Evolutionary conservation across 2,888 invertebrate species (phyloP).

Genomic region (Emesis russula): DNA sequence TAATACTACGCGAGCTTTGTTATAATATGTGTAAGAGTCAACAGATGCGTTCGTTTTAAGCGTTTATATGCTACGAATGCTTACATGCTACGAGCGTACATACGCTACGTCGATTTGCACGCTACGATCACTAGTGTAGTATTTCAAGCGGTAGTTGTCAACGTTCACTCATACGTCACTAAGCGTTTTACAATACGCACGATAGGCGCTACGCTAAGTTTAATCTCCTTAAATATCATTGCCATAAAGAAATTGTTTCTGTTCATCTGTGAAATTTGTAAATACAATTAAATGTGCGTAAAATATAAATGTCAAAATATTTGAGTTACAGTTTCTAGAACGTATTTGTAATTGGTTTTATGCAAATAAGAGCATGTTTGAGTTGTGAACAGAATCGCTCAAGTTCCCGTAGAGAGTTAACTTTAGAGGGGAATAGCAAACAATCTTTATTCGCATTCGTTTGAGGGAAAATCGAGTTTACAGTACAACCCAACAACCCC

Average conservation of each 20-base stretch:
- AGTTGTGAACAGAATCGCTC: constrained; percentile 39
- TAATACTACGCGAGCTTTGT: no score
- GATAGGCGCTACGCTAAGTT: not conserved
- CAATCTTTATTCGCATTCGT: constrained; percentile 27
- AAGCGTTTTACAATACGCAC: not conserved
- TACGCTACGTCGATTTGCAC: not conserved
- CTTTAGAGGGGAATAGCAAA: constrained; percentile 38
- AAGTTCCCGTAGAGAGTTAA: constrained; percentile 33
- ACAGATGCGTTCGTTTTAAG: no score
- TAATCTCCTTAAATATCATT: not conserved
- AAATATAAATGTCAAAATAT: constrained; percentile 17
- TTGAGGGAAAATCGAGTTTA: constrained; percentile 12
- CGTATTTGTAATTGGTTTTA: constrained; percentile 36
- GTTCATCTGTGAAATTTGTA: constrained; percentile 10
- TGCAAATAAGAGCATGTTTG: constrained; percentile 39
- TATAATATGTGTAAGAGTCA: no score
- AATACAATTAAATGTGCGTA: constrained; percentile 9
- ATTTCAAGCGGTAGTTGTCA: not conserved
- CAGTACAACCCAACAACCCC: constrained; percentile 2
- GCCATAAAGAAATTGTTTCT: not conserved
- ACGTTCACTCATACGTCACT: not conserved
- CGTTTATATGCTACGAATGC: no score
- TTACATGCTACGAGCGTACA: no score
- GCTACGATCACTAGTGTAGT: not conserved
- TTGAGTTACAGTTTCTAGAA: constrained; percentile 3